Base-by-base conservation (phyloP, 2,113 vertebrate genomes). In the Rhynchopsitta pachyrhyncha region DNA sequence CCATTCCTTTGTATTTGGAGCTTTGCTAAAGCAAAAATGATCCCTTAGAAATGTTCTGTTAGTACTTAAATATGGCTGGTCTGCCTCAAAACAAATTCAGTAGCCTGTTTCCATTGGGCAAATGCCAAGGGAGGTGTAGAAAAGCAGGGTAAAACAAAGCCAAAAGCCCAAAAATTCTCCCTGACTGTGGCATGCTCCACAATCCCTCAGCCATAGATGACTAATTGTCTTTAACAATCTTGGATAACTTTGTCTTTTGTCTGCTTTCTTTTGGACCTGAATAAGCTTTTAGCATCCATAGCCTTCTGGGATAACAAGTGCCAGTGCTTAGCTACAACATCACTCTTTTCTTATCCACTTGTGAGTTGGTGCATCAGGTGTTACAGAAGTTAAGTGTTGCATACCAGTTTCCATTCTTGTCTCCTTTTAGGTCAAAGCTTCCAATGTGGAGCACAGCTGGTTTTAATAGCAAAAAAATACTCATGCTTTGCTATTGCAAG, bases 11-110 rank as follows among this genome's bases (percentile, higher is more conserved):
- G 15, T 82, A n/a, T 79, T 90, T 84, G 41, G 27, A 85, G 57
- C 82, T 85, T 85, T 90, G 37, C 70, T 85, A 78, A 85, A 89
- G 74, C 60, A 78, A 68, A 89, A 95, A 71, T 71, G 66, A 88
- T 68, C 33, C 67, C 35, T 76, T 93, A 60, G 82, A 87, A 84
- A 76, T n/a, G 62, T 70, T 19, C 33, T 74, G 33, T 62, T 88
- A 86, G n/a, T 85, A 57, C n/a, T 50, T 42, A 68, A 60, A 64
- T 62, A 86, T 47, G 59, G 60, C 49, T 80, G 76, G 64, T 83
- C 44, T 70, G 39, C 49, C 33, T 77, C 49, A n/a, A 75, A 63
- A 88, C 15, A 64, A 50, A 29, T 33, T 76, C 31, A 29, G 49
- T 33, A 81, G 68, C 31, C 28, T 53, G 4, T 49, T 92, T 81